Evolutionary conservation across 2,797 vertebrate species (phyloP), one percentile per base, ranked within the genome.

Genomic region (Catamblyrhynchus diadema): DNA sequence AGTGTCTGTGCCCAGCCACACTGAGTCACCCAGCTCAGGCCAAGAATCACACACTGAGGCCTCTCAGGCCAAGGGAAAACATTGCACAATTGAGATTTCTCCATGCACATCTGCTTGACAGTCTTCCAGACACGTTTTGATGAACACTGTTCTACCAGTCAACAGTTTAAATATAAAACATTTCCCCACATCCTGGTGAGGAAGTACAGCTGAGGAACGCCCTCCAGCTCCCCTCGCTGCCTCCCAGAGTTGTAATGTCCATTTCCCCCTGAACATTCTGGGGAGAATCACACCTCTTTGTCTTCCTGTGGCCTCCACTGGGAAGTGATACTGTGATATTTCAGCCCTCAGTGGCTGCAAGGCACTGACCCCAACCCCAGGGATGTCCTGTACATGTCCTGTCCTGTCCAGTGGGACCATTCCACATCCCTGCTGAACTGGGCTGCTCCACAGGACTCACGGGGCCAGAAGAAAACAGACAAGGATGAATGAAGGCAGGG

Each of bases 61-160:
- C 75, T 89, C 95, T 94, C 75, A 88, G 82, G 44, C 84, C 51
- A 12, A 89, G 74, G 91, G 20, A 56, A 93, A 93, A 87, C 87
- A 89, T 33, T 75, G 87, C 84, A 67, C 51, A 71, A 91, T 39
- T 48, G 50, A 59, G 69, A 78, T 39, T 74, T 93, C 86, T 86
- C 67, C 0, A 0, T 54, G 88, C 86, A 93, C 93, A 93, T 91
- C 93, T 94, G 91, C 87, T 91, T 89, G 85, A 83, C 74, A 89
- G 65, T 57, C 86, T 91, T 91, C 91, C 95, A 96, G 86, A 35
- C 69, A 72, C 35, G 22, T 73, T 75, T 80, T 22, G 50, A 79
- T 39, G 77, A 62, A 44, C 70, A 74, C 62, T 60, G 67, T 65
- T 84, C 71, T 37, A 78, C 16, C 62, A 87, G 91, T 50, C 79